Percentiles rank a stretch among this genome's conserved stretches.
phyloP scores from a whole-genome alignment of 2,888 invertebrate species.

The Drosophila demipolita region DNA sequence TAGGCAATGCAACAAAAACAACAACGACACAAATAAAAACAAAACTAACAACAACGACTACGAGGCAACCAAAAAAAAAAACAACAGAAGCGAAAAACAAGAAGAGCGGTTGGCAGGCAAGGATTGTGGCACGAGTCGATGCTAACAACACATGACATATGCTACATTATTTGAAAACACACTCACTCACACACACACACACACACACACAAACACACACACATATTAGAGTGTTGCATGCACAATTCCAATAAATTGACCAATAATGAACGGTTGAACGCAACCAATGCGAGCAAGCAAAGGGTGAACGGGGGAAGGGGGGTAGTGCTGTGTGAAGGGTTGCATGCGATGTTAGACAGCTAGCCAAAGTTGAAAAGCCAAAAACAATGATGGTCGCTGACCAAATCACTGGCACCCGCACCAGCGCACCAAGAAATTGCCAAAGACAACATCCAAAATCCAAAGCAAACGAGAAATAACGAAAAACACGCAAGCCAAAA shows the following conservation, averaged over 20 bases:
- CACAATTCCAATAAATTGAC: slow-evolving; percentile 83
- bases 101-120: slow-evolving; percentile 11
- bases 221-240: slow-evolving; percentile 50
- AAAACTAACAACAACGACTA: slow-evolving; percentile 6
- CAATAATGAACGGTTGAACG: slow-evolving; percentile 79
- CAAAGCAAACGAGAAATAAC: slow-evolving; percentile 31
- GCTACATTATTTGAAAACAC: slow-evolving; percentile 48
- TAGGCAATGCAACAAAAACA: slow-evolving; percentile 43
- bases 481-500: slow-evolving; percentile 44
- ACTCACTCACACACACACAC: slow-evolving; percentile 24
- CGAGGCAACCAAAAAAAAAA: slow-evolving; percentile 1
- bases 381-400: slow-evolving; percentile 73
- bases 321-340: neutral
- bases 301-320: neutral
- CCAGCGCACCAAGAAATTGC: slow-evolving; percentile 53
- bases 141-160: slow-evolving; percentile 68
- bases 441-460: slow-evolving; percentile 49
- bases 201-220: slow-evolving; percentile 19
- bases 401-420: slow-evolving; percentile 25
- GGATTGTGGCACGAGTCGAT: slow-evolving; percentile 40
- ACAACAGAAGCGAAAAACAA: slow-evolving; percentile 13
- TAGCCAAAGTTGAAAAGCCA: slow-evolving; percentile 72
- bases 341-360: slow-evolving; percentile 36
- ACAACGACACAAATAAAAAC: slow-evolving; percentile 12
- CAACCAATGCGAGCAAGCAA: slow-evolving; percentile 42